These are phyloP conservation scores for Thryonomys swinderianus DNA, from an alignment of 2,113 vertebrate genomes.

Conservation along the genomic window DNA sequence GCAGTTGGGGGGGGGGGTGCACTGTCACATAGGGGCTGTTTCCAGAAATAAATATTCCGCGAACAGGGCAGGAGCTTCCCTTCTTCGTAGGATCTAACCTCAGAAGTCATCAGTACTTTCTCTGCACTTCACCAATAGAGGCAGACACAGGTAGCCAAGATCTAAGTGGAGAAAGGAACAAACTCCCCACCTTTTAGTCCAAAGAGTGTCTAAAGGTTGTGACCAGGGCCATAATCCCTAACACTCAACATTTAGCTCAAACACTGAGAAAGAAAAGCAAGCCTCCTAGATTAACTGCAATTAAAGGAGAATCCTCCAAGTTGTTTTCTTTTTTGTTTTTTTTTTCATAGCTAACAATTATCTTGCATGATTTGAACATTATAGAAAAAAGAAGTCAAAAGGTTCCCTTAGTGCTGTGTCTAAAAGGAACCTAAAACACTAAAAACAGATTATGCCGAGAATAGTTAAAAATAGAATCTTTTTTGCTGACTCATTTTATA, in stretches of 20 bases:
- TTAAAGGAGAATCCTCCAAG: not conserved
- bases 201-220: not conserved
- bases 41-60: not conserved
- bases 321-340: not conserved
- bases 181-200: not conserved
- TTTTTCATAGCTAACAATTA: not conserved
- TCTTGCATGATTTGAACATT: not conserved
- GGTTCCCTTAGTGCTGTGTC: not conserved
- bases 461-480: not conserved
- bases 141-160: not conserved
- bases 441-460: not conserved
- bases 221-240: not conserved
- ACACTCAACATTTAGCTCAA: not conserved
- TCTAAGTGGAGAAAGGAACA: not conserved
- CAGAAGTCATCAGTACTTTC: not conserved
- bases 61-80: not conserved
- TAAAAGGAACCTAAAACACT: not conserved
- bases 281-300: not conserved
- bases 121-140: not conserved
- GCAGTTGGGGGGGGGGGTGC: not conserved
- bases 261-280: not conserved
- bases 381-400: not conserved
- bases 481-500: constrained; percentile 13
- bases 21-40: not conserved
- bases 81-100: not conserved